Percentiles rank a stretch among this genome's conserved stretches.
These are phyloP conservation scores for Sebastes schlegelii DNA, from an alignment of 2,113 vertebrate genomes.

Conservation along the genomic window DNA sequence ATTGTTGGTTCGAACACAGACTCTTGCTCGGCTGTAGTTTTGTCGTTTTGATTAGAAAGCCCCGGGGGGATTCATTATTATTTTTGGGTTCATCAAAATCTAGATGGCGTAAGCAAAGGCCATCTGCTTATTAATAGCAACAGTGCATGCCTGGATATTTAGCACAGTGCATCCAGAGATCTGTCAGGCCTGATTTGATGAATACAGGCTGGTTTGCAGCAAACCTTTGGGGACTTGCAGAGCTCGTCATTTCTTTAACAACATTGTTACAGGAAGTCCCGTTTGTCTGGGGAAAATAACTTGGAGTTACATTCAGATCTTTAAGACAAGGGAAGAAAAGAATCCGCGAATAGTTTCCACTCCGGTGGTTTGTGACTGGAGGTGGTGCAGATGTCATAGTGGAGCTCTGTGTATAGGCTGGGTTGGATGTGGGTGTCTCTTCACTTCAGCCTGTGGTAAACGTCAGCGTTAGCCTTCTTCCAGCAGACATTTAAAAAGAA, in stretches of 20 bases:
- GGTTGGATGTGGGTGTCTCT: slow-evolving; percentile 7
- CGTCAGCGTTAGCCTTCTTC: background rate
- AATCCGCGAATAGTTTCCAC: slow-evolving; percentile 22
- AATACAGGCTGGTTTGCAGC: slow-evolving; percentile 24
- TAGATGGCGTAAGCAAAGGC: slow-evolving; percentile 22
- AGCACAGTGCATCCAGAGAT: slow-evolving; percentile 19
- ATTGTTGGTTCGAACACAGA: background rate
- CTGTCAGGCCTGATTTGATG: slow-evolving; percentile 33
- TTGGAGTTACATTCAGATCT: slow-evolving; percentile 19
- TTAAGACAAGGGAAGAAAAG: slow-evolving; percentile 19
- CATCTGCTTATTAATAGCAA: slow-evolving; percentile 35
- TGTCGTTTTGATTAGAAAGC: slow-evolving; percentile 1
- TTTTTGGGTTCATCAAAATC: slow-evolving; percentile 20
- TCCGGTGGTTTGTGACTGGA: slow-evolving; percentile 48
- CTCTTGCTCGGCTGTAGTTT: background rate
- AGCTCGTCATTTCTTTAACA: slow-evolving; percentile 12
- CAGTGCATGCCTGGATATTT: slow-evolving; percentile 20
- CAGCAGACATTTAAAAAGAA: slow-evolving; percentile 17
- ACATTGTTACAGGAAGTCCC: background rate
- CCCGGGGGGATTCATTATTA: background rate
- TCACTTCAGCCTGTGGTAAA: slow-evolving; percentile 5
- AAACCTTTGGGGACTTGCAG: slow-evolving; percentile 13
- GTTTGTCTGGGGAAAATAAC: slow-evolving; percentile 6
- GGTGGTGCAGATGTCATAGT: slow-evolving; percentile 48
- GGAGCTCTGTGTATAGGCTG: slow-evolving; percentile 2